Base-by-base conservation (phyloP, 2,113 vertebrate species). In the Corythaixoides concolor region DNA sequence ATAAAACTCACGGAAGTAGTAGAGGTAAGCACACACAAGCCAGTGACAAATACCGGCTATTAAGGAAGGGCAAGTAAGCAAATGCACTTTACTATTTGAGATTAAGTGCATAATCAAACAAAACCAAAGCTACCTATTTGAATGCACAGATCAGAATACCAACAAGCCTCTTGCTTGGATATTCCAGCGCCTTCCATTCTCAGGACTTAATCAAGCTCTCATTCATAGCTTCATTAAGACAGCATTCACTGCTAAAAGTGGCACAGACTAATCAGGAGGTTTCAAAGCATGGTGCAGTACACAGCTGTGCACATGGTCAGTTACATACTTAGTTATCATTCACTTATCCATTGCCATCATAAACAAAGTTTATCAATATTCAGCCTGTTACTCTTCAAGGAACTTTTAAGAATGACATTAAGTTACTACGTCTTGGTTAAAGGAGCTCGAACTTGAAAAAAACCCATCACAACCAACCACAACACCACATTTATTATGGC, bases 71-170 rank as follows among this genome's bases (percentile, higher is more conserved):
- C 5, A 87, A 74, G 17, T 10, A 84, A 85, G 41, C 30, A 64
- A 41, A 6, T 4, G 7, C 43, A 53, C 21, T 90, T 86, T 16
- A 68, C 37, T 68, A 21, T n/a, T 62, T 50, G 60, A 88, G 50
- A 96, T 77, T 53, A 90, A 50, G 27, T 8, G 21, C 72, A 49
- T 8, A 18, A 70, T 50, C 58, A 85, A 90, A 90, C 41, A 94
- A 91, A 96, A 76, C 18, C 74, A 89, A 81, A 83, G 30, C 32
- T 9, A 69, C 26, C 12, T 39, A 69, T 55, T 20, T 64, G 26
- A 90, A 70, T 1, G 4, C 0, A 2, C 22, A 72, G 22, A 45
- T 52, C 24, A 79, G 24, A 91, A 82, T 0, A 74, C 19, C 16
- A 69, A 22, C 35, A 62, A 63, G 8, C 9, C 24, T 35, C 73